phyloP scores from a whole-genome alignment of 2,113 vertebrate genomes.

The Erpornis zantholeuca region DNA sequence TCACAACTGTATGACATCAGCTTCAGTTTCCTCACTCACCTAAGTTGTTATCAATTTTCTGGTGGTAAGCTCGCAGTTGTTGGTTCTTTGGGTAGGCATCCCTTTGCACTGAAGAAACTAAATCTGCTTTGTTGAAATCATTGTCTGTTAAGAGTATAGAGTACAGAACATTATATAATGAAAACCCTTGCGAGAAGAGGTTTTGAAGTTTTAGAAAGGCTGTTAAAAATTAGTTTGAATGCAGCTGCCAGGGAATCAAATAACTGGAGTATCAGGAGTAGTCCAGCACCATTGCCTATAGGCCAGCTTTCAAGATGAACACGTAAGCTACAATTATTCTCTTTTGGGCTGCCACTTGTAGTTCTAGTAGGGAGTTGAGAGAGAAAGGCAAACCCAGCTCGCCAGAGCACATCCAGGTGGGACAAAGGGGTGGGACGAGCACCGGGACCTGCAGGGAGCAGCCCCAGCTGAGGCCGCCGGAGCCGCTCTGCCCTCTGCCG shows the following conservation, averaged over 20 bases:
- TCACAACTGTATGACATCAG: not conserved
- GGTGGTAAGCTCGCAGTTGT: slow-evolving; percentile 82
- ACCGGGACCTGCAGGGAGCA: not conserved
- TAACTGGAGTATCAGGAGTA: not conserved
- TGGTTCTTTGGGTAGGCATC: slow-evolving; percentile 79
- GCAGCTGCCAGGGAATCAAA: not conserved
- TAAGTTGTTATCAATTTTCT: slow-evolving; percentile 89
- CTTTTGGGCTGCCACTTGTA: not conserved
- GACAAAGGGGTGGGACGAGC: fast-evolving
- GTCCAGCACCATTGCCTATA: not conserved
- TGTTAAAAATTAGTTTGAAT: not conserved
- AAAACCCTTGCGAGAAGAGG: not conserved
- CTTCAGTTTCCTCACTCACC: slow-evolving; percentile 72
- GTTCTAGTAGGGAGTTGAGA: fast-evolving
- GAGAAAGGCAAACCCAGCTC: not conserved
- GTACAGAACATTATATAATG: not conserved
- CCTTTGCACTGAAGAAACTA: slow-evolving; percentile 54
- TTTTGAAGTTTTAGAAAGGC: not conserved
- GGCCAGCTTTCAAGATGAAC: not conserved
- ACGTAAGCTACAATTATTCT: not conserved
- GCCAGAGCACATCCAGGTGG: fast-evolving
- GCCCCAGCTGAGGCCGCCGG: not conserved
- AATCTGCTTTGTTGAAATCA: not conserved
- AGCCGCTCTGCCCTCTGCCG: not conserved
- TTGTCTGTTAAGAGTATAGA: slow-evolving; percentile 33